phyloP scores from a whole-genome alignment of 2,888 invertebrate species.

The Chaetogeoica ovagalla region DNA sequence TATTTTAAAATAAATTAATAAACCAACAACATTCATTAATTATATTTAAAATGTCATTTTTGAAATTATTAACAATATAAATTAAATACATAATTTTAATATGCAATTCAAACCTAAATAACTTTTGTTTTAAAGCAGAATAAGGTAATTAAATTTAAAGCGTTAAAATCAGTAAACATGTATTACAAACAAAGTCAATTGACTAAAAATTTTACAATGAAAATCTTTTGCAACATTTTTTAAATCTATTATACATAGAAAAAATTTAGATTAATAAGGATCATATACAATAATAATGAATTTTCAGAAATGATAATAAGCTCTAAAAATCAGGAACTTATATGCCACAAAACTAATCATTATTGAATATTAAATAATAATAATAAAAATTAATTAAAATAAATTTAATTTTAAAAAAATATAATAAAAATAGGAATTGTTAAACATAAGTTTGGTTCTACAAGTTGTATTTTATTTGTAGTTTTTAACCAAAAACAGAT shows the following conservation, averaged over 20 bases:
- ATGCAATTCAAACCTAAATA: too few species aligned
- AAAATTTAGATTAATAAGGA: constrained; percentile 14
- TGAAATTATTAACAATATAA: neutral
- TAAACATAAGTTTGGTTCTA: constrained; percentile 42
- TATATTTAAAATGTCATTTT: constrained; percentile 6
- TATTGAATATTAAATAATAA: constrained; percentile 3
- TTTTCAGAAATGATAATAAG: constrained; percentile 19
- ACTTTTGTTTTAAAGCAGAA: too few species aligned
- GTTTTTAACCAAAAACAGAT: constrained; percentile 31
- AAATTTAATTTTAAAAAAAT: constrained; percentile 9
- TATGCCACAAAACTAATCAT: constrained; percentile 38
- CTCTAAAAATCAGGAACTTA: constrained; percentile 47
- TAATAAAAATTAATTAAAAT: constrained; percentile 20
- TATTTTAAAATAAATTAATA: constrained; percentile 2
- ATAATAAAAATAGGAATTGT: constrained; percentile 43
- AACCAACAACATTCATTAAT: neutral
- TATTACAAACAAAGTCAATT: neutral
- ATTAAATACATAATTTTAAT: neutral
- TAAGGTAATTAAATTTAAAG: too few species aligned
- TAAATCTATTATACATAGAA: neutral
- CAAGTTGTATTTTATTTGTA: constrained; percentile 33
- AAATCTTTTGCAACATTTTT: neutral
- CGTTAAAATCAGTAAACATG: too few species aligned
- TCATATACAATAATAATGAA: neutral
- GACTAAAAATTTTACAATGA: neutral